Base-by-base conservation (phyloP, 2,113 vertebrate species). In the Acanthisitta chloris region DNA sequence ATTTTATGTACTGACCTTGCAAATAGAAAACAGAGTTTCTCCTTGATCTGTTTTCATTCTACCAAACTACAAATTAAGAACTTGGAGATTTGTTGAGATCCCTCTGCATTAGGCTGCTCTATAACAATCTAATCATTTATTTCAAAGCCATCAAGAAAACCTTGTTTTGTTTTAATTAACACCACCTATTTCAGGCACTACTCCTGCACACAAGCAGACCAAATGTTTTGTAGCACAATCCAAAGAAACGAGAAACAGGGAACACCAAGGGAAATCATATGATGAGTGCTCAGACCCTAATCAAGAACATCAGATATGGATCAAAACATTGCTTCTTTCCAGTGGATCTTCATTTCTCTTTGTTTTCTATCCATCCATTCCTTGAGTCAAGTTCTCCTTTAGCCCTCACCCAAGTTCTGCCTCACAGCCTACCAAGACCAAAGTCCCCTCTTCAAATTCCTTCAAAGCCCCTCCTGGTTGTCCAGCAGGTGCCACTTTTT, bases 1-100 rank as follows among this genome's bases (percentile, higher is more conserved):
- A 86, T 86, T 94, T 95, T 86, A 93, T 64, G 61, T 64, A 93
- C 76, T 90, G 85, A 93, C 80, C 80, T 90, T 33, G 10, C 77
- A 90, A 92, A 83, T 0, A 81, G 31, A 91, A 83, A 78, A 62
- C 6, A 43, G 54, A 76, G 8, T 42, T 92, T 74, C 59, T 52
- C 34, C n/a, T 57, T 64, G 23, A 34, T 49, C 71, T 65, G 5
- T 23, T 93, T 79, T 78, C 36, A 34, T 72, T 86, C 69, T n/a
- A 83, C 14, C 11, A 34, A 94, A 86, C 52, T 69, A 57, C 86
- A 96, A 96, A 67, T 64, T 67, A 88, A 64, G 76, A 73, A 55
- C 57, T 82, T 40, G 2, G 23, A 69, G 59, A 71, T 92, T 0
- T 55, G 34, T 34, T 43, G 34, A 92, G 48, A 90, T 70, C 21